Conservation (phyloP, 1,140 invertebrate genomes). For the Homarus americanus region DNA sequence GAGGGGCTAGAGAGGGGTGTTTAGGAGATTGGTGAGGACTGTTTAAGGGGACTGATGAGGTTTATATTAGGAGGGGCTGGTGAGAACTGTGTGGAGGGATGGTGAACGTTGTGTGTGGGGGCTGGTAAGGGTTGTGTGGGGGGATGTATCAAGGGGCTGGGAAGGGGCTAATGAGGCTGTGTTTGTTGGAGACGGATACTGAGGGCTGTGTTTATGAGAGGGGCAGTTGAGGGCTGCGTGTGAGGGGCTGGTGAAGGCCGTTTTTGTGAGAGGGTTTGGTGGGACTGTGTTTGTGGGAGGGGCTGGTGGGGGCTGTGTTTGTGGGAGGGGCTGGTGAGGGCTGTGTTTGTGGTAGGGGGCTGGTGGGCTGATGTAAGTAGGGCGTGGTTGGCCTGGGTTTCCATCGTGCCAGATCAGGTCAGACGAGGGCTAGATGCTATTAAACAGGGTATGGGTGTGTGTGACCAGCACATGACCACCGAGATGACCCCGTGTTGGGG, state of each 20-base stretch:
- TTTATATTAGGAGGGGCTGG: too few species aligned
- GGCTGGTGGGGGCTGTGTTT: not conserved
- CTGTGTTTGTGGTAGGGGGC: not conserved
- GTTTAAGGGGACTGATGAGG: not conserved
- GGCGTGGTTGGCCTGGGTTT: not conserved
- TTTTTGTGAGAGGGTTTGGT: not conserved
- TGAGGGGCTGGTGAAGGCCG: too few species aligned
- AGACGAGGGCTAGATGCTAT: not conserved
- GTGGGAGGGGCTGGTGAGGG: not conserved
- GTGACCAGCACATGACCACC: not conserved
- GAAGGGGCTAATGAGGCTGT: not conserved
- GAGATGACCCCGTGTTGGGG: not conserved
- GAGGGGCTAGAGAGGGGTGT: too few species aligned
- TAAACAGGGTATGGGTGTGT: too few species aligned
- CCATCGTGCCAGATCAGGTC: not conserved
- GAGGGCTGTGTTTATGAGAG: not conserved
- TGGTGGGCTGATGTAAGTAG: not conserved
- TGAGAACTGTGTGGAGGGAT: not conserved
- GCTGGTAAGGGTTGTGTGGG: too few species aligned
- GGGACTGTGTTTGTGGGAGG: not conserved
- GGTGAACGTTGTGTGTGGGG: too few species aligned
- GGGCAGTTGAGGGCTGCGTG: not conserved
- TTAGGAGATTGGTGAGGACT: too few species aligned
- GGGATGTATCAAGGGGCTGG: not conserved
- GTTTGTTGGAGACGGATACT: too few species aligned